A percentile compares a stretch with the other conserved stretches of the same genome.
Evolutionary conservation across 2,113 vertebrate species (phyloP).

Genomic region (Pagrus major): DNA sequence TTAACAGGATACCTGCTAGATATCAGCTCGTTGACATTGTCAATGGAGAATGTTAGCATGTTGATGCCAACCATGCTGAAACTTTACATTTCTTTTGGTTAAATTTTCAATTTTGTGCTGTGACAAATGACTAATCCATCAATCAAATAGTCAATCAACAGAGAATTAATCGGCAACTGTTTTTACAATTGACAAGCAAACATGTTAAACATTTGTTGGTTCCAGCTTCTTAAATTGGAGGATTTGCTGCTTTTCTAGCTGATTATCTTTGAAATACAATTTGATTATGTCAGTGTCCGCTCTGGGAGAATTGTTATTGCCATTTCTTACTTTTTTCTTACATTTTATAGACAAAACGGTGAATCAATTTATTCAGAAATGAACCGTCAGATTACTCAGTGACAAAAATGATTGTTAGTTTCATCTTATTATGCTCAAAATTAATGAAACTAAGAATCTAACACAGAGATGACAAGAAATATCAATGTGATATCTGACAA

Average conservation of each 20-base stretch:
- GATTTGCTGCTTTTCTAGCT: not conserved
- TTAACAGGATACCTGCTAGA: not conserved
- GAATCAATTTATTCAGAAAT: not conserved
- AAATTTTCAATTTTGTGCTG: too few species aligned
- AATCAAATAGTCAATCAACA: too few species aligned
- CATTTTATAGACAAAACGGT: not conserved
- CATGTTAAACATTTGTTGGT: too few species aligned
- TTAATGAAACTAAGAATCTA: fast-evolving
- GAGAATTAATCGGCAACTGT: not conserved
- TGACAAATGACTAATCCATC: too few species aligned
- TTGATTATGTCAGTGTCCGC: not conserved
- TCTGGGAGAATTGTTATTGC: not conserved
- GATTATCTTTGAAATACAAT: not conserved
- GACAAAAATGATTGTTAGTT: not conserved
- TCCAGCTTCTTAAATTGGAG: too few species aligned
- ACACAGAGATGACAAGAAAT: too few species aligned
- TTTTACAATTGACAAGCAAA: not conserved
- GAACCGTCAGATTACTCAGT: not conserved
- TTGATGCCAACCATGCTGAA: too few species aligned
- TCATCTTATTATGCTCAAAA: not conserved
- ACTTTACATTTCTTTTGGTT: too few species aligned
- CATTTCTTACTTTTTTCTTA: not conserved
- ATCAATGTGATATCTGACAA: not conserved
- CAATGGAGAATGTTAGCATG: too few species aligned
- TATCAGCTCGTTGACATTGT: not conserved